phyloP scores from a whole-genome alignment of 2,888 invertebrate species.

The Dryomyza anilis region DNA sequence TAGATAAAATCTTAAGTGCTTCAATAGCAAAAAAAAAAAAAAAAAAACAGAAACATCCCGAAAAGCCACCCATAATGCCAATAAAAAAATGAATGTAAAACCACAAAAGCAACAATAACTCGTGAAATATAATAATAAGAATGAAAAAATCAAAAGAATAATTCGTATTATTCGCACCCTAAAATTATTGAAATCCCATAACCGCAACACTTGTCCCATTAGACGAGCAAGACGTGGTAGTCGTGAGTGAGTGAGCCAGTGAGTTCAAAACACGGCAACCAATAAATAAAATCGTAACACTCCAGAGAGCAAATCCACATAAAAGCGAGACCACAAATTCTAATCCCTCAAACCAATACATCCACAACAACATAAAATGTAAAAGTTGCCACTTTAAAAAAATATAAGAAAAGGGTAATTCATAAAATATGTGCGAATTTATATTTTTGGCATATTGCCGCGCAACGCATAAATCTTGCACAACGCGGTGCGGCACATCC shows the following conservation, averaged over 20 bases:
- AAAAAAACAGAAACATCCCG: conserved; percentile 26
- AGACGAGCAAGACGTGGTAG: not conserved
- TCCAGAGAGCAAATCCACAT: conserved; percentile 39
- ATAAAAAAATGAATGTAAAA: too few species aligned
- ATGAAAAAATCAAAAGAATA: conserved; percentile 40
- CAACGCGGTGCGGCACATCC: not conserved
- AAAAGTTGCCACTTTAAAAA: conserved; percentile 29
- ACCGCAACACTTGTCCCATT: conserved; percentile 39
- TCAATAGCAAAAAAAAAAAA: conserved; percentile 18
- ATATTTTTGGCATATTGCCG: conserved; percentile 42
- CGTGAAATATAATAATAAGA: conserved; percentile 23
- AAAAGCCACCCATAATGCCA: too few species aligned
- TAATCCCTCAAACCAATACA: conserved; percentile 20
- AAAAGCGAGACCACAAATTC: conserved; percentile 23
- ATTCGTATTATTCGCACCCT: conserved; percentile 42
- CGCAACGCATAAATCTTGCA: conserved; percentile 25
- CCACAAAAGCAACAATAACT: conserved; percentile 19
- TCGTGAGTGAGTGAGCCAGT: not conserved
- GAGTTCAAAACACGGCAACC: conserved; percentile 33
- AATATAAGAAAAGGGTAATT: conserved; percentile 39
- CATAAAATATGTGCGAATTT: conserved; percentile 37
- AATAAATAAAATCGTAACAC: conserved; percentile 44
- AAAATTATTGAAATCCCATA: conserved; percentile 44
- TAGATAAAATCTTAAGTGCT: conserved; percentile 32
- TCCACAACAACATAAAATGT: not conserved